Base-by-base conservation (phyloP, 2,797 vertebrate species). In the Pampus argenteus region DNA sequence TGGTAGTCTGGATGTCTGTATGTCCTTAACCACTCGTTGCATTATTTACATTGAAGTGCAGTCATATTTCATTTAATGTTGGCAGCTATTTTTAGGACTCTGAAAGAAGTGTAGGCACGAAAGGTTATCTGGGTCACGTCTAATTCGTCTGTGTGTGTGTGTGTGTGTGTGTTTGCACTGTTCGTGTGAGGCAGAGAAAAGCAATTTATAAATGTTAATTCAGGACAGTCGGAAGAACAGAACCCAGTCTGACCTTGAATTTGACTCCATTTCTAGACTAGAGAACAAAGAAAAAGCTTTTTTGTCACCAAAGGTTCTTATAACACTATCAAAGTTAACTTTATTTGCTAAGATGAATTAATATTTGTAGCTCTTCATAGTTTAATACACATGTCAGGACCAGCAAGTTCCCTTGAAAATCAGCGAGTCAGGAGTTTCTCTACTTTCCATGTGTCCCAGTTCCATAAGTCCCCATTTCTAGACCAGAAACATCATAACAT, bases 1-100 rank as follows among this genome's bases (percentile, higher is more conserved):
- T 6, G 13, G 38, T 17, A 0, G 63, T 65, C 60, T 74, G 40
- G 28, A 73, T 82, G 56, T 83, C 65, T 34, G n/a, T n/a, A 13
- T 55, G 40, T 67, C 58, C 86, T 81, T 81, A 77, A 82, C 66
- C 42, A n/a, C 69, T 67, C 63, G 26, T 75, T 90, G 76, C 78
- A 91, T 92, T 85, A 88, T 88, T 90, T 85, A 91, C 80, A 78
- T 60, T 72, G 64, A 88, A 77, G 77, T 59, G 71, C 63, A 86
- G 83, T 90, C 86, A 90, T 85, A 90, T 90, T 89, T 87, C 81
- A 89, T 89, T 86, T 79, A 84, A 86, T 85, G 76, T 73, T 66
- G 20, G 66, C 44, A 40, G 66, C 66, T 91, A 90, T 86, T 86
- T 91, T 86, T 91, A 89, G 85, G 69, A 9, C 6, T 34, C 13